Conservation (phyloP, 2,888 invertebrate species). For the Diaprepes abbreviatus region DNA sequence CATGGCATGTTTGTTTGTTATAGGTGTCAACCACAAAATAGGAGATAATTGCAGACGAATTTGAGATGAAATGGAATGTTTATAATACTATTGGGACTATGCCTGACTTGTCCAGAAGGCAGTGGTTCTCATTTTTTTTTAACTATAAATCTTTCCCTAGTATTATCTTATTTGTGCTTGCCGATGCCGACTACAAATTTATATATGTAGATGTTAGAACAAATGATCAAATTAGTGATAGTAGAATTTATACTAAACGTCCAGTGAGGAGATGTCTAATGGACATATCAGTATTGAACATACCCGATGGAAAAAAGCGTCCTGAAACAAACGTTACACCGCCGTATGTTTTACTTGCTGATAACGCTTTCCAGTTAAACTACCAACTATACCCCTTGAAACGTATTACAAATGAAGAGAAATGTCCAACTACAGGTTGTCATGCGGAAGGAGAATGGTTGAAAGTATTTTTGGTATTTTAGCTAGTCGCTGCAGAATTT, state of each 20-base stretch:
- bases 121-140: no score
- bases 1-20: no score
- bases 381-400: conserved; percentile 42
- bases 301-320: conserved; percentile 4
- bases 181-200: conserved; percentile 17
- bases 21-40: no score
- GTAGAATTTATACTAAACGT: conserved; percentile 1
- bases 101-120: no score
- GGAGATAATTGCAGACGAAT: no score
- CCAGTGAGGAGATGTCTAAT: background rate
- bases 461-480: conserved; percentile 7
- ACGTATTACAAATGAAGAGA: conserved; percentile 38
- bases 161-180: conserved; percentile 1
- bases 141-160: no score
- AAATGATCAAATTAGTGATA: conserved; percentile 1
- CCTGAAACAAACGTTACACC: conserved; percentile 7
- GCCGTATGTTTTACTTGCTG: conserved; percentile 35
- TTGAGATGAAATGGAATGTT: no score
- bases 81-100: no score
- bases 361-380: conserved; percentile 57
- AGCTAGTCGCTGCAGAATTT: background rate
- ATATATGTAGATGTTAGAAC: conserved; percentile 16
- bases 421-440: conserved; percentile 52
- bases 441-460: conserved; percentile 50
- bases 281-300: background rate